phyloP scores from a whole-genome alignment of 2,797 vertebrate genomes.

The Harpagifer antarcticus region DNA sequence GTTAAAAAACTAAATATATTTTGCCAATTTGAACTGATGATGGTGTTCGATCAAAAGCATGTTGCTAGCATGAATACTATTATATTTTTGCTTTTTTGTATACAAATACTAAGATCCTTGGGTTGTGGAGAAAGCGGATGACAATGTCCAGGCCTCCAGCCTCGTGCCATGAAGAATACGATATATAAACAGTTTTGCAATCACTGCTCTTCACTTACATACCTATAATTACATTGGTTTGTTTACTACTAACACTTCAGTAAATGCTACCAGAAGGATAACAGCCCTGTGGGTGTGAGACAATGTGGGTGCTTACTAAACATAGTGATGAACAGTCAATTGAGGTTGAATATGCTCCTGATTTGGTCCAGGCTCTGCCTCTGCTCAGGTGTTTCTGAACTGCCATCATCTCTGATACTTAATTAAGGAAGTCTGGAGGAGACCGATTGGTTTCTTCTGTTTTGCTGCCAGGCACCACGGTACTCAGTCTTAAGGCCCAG shows the following conservation, averaged over 20 bases:
- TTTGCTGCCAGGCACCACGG: no score
- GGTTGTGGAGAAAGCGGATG: neutral
- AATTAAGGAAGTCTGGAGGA: no score
- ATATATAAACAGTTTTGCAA: conserved; percentile 5
- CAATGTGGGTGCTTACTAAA: conserved; percentile 9
- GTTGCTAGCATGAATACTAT: no score
- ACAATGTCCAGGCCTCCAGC: neutral
- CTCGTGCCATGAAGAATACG: conserved; percentile 1
- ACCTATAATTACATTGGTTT: conserved; percentile 45
- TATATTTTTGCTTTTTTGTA: neutral
- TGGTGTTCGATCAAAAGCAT: no score
- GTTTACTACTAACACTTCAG: conserved; percentile 61
- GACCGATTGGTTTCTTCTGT: no score
- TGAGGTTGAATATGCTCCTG: neutral
- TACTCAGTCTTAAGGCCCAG: no score
- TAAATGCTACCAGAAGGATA: conserved; percentile 63
- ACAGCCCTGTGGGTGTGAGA: conserved; percentile 24
- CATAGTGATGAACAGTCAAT: neutral
- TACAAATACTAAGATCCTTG: neutral
- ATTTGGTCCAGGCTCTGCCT: no score
- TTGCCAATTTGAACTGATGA: no score
- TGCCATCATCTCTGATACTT: no score
- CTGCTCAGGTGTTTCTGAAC: no score
- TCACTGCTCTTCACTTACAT: conserved; percentile 25
- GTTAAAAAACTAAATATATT: neutral